These are phyloP conservation scores for Ochropleura leucogaster DNA, from an alignment of 2,888 invertebrate genomes.

Conservation along the genomic window DNA sequence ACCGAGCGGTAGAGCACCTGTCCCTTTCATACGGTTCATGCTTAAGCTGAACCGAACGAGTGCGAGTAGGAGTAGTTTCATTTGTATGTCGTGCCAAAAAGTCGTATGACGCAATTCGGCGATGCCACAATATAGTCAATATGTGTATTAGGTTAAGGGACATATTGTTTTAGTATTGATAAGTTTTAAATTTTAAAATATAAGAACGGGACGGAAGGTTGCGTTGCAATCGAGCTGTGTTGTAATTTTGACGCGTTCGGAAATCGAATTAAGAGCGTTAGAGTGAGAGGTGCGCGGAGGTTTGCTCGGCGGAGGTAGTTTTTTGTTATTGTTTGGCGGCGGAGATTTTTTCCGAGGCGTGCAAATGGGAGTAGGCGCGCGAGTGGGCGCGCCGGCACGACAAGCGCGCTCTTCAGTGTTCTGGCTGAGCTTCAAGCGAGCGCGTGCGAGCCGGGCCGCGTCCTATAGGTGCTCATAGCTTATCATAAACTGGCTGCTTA, in stretches of 20 bases:
- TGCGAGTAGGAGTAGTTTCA: constrained; percentile 90
- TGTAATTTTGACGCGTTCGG: constrained; percentile 89
- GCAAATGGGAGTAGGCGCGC: constrained; percentile 90
- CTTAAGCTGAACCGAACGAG: constrained; percentile 89
- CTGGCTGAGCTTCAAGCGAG: constrained; percentile 90
- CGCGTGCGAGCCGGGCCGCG: constrained; percentile 85
- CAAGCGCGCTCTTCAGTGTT: constrained; percentile 91
- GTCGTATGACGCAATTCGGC: constrained; percentile 62
- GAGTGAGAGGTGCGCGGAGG: constrained; percentile 88
- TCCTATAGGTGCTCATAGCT: constrained; percentile 73
- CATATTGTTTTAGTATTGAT: constrained; percentile 44
- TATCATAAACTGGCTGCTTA: constrained; percentile 66
- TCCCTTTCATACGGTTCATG: constrained; percentile 90
- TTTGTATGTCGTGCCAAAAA: constrained; percentile 68
- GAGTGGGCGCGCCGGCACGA: constrained; percentile 88
- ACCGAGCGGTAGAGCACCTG: constrained; percentile 89
- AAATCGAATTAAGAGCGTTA: constrained; percentile 90
- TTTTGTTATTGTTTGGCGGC: constrained; percentile 88
- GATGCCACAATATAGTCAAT: constrained; percentile 66
- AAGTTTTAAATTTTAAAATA: constrained; percentile 70
- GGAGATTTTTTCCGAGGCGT: constrained; percentile 90
- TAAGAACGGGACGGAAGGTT: constrained; percentile 87
- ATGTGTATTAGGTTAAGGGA: constrained; percentile 28
- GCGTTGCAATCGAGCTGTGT: constrained; percentile 86
- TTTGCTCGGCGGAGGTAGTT: constrained; percentile 84